These are phyloP conservation scores for Alosa sapidissima DNA, from an alignment of 2,797 vertebrate species.

Conservation along the genomic window DNA sequence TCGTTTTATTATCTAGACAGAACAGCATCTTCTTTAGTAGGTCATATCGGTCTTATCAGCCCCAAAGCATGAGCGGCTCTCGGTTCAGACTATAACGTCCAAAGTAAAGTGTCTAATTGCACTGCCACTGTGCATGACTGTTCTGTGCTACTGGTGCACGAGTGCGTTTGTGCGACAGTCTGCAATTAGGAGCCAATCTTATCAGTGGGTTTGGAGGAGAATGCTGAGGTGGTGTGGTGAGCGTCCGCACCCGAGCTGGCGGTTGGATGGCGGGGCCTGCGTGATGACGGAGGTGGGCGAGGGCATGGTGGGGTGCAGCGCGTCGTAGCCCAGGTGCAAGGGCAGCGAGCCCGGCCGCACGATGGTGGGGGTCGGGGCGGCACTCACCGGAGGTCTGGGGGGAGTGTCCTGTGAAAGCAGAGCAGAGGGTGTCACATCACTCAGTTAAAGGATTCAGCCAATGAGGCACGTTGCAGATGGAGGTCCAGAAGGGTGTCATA, in stretches of 20 bases:
- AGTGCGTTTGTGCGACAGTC: too few species aligned
- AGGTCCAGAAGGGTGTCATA: not conserved
- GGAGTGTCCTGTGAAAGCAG: slow-evolving; percentile 74
- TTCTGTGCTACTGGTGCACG: too few species aligned
- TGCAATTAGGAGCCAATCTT: too few species aligned
- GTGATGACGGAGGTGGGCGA: slow-evolving; percentile 98
- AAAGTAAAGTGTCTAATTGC: not conserved
- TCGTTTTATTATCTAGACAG: not conserved
- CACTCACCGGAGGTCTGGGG: slow-evolving; percentile 77
- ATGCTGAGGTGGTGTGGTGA: not conserved
- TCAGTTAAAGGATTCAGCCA: not conserved
- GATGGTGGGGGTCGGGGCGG: slow-evolving; percentile 91
- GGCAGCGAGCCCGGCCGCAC: slow-evolving; percentile 93
- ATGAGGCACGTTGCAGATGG: not conserved
- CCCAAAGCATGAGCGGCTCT: not conserved
- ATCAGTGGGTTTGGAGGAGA: not conserved
- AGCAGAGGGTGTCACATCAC: not conserved
- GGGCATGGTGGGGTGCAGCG: slow-evolving; percentile 90
- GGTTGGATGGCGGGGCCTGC: slow-evolving; percentile 92
- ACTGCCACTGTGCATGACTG: not conserved
- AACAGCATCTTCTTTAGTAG: not conserved
- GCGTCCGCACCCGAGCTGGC: slow-evolving; percentile 86
- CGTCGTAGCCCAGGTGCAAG: slow-evolving; percentile 89
- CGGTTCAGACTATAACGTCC: not conserved
- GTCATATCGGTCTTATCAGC: not conserved